A percentile compares a stretch with the other conserved stretches of the same genome.
phyloP scores from a whole-genome alignment of 2,797 vertebrate genomes.

The Acipenser ruthenus region DNA sequence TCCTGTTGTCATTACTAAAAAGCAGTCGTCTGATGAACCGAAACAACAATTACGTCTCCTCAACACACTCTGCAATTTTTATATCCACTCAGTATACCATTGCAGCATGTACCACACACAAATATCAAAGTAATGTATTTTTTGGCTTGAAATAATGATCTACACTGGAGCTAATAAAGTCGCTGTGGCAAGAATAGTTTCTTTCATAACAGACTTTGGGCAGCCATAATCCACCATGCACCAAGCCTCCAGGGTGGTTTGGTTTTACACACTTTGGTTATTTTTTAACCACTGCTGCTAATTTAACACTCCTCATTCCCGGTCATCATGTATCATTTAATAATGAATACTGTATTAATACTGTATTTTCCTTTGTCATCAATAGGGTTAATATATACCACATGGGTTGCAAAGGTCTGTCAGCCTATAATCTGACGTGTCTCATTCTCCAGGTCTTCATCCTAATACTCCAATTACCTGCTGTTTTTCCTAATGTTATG shows the following conservation, averaged over 20 bases:
- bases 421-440: neutral
- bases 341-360: no score
- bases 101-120: neutral
- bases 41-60: neutral
- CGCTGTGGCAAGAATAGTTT: neutral
- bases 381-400: no score
- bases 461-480: neutral
- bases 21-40: neutral
- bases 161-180: neutral
- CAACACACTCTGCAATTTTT: neutral
- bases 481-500: neutral
- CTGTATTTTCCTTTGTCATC: no score
- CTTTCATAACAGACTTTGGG: neutral
- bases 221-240: neutral
- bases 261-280: neutral
- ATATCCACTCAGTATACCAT: neutral
- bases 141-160: slow-evolving; percentile 1
- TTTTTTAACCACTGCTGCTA: neutral
- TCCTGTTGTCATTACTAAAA: neutral
- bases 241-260: neutral
- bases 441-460: neutral
- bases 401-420: neutral
- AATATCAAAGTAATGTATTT: neutral
- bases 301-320: neutral
- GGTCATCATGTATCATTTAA: neutral